Percentiles rank a stretch among this genome's conserved stretches.
Conservation (phyloP, 2,888 invertebrate species). For the Limenitis arthemis region DNA sequence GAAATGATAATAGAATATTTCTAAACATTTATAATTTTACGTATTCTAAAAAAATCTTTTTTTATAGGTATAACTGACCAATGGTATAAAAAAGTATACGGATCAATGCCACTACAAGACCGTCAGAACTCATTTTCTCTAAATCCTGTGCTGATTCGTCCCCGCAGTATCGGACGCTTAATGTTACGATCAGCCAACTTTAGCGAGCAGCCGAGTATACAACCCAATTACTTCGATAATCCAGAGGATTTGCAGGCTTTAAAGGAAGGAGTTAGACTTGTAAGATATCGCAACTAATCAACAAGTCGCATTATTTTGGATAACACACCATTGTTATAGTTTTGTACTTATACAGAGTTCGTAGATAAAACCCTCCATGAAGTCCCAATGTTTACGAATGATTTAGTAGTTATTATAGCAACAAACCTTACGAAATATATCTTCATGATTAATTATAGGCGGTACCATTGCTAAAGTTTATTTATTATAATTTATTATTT, state of each 20-base stretch:
- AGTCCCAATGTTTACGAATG: too few species aligned
- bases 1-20: too few species aligned
- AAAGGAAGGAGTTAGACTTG: slow-evolving; percentile 82
- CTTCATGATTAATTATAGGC: too few species aligned
- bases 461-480: neutral
- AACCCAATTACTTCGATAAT: slow-evolving; percentile 86
- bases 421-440: too few species aligned
- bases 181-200: slow-evolving; percentile 80
- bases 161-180: slow-evolving; percentile 81
- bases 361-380: too few species aligned
- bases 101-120: slow-evolving; percentile 48
- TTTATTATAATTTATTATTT: neutral
- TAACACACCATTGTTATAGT: neutral
- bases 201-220: slow-evolving; percentile 81
- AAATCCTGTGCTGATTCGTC: slow-evolving; percentile 81
- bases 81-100: slow-evolving; percentile 72
- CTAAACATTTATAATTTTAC: too few species aligned
- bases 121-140: slow-evolving; percentile 75
- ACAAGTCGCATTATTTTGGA: neutral
- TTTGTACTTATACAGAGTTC: neutral
- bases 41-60: neutral
- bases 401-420: too few species aligned
- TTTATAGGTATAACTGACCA: slow-evolving; percentile 67
- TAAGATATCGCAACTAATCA: slow-evolving; percentile 37
- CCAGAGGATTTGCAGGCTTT: slow-evolving; percentile 80